Evolutionary conservation across 2,113 vertebrate genomes (phyloP).

Genomic region (Anthoscopus minutus): DNA sequence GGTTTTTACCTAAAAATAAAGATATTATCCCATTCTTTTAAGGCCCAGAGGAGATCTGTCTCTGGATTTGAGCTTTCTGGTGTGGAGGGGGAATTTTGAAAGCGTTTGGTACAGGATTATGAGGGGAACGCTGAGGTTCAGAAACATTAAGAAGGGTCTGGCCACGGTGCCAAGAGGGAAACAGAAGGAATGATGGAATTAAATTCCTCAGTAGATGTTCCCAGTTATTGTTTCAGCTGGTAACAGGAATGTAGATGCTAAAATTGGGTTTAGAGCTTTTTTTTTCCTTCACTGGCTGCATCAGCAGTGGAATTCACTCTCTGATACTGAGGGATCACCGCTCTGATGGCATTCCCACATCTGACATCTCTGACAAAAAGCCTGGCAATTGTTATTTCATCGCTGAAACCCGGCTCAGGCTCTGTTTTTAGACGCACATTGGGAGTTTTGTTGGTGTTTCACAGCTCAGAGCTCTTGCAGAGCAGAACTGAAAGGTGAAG

Average conservation of each 20-base stretch:
- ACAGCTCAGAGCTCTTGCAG: neutral
- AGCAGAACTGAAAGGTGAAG: neutral
- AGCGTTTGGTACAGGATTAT: neutral
- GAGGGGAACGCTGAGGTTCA: neutral
- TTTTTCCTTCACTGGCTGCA: neutral
- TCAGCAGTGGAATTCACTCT: neutral
- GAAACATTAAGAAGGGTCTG: neutral
- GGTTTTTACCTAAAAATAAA: neutral
- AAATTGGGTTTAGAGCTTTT: neutral
- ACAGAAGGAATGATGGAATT: neutral
- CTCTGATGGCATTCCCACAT: neutral
- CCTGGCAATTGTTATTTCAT: neutral
- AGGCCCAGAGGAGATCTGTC: neutral
- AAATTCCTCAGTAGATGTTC: neutral
- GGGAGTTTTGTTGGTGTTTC: neutral
- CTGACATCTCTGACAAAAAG: neutral
- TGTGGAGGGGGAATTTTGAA: neutral
- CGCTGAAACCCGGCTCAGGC: neutral
- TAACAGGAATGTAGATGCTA: neutral
- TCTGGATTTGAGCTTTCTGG: neutral
- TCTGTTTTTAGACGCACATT: accelerated
- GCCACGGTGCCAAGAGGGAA: neutral
- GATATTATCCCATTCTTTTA: neutral
- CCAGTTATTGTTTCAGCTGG: neutral
- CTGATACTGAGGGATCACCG: neutral